Evolutionary conservation across 2,113 vertebrate species (phyloP).

Genomic region (Pholis gunnellus): DNA sequence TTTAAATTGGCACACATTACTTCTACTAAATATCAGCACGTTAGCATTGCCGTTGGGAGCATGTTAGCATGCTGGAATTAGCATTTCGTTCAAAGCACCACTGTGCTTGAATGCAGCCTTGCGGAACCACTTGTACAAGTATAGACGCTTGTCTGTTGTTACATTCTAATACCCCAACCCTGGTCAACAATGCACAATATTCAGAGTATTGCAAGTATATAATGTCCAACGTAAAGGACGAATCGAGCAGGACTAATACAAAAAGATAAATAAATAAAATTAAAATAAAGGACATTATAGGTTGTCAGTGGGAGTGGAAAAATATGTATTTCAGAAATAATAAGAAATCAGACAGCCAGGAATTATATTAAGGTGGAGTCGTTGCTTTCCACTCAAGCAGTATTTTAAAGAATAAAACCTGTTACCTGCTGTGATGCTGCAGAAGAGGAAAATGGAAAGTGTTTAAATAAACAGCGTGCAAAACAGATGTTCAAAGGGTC

Average conservation of each 20-base stretch:
- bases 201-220: not conserved
- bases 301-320: conserved; percentile 14
- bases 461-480: not conserved
- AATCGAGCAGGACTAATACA: not conserved
- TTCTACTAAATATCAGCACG: too few species aligned
- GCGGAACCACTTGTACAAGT: too few species aligned
- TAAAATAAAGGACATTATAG: too few species aligned
- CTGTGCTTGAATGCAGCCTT: too few species aligned
- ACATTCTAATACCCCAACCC: not conserved
- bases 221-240: not conserved
- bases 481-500: not conserved
- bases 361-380: not conserved
- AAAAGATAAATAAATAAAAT: not conserved
- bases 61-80: too few species aligned
- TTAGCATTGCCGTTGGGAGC: too few species aligned
- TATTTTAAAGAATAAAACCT: not conserved
- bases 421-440: not conserved
- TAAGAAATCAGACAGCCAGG: not conserved
- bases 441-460: not conserved
- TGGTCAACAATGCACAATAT: not conserved
- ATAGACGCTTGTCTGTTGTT: too few species aligned
- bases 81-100: too few species aligned
- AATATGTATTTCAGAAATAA: not conserved
- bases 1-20: too few species aligned
- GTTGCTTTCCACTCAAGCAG: not conserved